phyloP scores from a whole-genome alignment of 2,888 invertebrate species.

The Epistrophe eligans region DNA sequence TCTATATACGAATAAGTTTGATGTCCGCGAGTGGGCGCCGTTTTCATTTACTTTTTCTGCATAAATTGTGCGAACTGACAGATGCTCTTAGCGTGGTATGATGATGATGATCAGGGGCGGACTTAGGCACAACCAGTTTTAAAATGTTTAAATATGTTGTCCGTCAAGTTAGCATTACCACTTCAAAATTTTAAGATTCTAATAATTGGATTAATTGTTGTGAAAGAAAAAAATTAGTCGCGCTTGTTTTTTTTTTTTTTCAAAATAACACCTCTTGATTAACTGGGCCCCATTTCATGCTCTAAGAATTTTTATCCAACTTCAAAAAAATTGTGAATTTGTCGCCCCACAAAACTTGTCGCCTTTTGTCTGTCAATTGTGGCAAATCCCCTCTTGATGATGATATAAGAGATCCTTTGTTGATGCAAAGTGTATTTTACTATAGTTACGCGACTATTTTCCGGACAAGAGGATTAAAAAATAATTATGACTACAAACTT shows the following conservation, averaged over 20 bases:
- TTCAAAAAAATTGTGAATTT: not conserved
- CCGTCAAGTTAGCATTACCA: too few species aligned
- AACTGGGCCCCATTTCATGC: too few species aligned
- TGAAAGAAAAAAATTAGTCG: too few species aligned
- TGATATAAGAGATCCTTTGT: slow-evolving; percentile 26
- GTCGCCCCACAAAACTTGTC: not conserved
- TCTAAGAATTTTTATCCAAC: too few species aligned
- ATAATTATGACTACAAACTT: not conserved
- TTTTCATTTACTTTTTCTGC: slow-evolving; percentile 28
- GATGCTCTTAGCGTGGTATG: slow-evolving; percentile 32
- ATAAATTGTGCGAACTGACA: slow-evolving; percentile 8
- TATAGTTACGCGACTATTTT: slow-evolving; percentile 38
- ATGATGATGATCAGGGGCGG: not conserved
- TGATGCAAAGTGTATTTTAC: slow-evolving; percentile 17
- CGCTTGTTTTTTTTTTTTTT: too few species aligned
- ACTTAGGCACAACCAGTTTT: not conserved
- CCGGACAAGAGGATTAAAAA: slow-evolving; percentile 28
- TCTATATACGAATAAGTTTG: not conserved
- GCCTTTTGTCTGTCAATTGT: not conserved
- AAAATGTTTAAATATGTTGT: too few species aligned
- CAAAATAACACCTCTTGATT: too few species aligned
- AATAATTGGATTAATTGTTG: too few species aligned
- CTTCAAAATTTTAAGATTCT: too few species aligned
- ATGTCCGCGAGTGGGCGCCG: slow-evolving; percentile 21
- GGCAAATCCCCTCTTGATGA: not conserved